A percentile compares a stretch with the other conserved stretches of the same genome.
These are phyloP conservation scores for Ochropleura plecta DNA, from an alignment of 2,888 invertebrate genomes.

Conservation along the genomic window DNA sequence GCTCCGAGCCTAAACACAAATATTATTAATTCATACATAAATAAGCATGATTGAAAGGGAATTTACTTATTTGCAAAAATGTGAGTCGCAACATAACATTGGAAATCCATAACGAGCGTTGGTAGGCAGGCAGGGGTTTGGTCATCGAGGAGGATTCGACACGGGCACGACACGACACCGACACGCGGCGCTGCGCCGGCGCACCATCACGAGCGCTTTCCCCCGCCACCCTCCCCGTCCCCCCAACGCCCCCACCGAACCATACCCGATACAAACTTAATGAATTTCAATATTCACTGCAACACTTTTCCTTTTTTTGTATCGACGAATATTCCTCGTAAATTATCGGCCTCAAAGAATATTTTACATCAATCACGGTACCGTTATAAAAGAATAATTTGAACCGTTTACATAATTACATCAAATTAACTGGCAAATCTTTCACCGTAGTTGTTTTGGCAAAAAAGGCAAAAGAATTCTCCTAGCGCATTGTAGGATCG, in stretches of 20 bases:
- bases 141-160: slow-evolving; percentile 74
- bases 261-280: slow-evolving; percentile 58
- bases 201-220: slow-evolving; percentile 56
- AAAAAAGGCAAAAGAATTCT: slow-evolving; percentile 29
- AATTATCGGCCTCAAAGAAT: slow-evolving; percentile 64
- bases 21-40: background rate
- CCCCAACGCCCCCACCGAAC: slow-evolving; percentile 14
- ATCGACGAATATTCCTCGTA: slow-evolving; percentile 58
- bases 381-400: slow-evolving; percentile 65
- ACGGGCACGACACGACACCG: slow-evolving; percentile 68
- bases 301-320: slow-evolving; percentile 54
- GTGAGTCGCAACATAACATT: slow-evolving; percentile 15
- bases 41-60: background rate
- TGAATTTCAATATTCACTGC: slow-evolving; percentile 62
- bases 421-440: slow-evolving; percentile 56
- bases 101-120: slow-evolving; percentile 40
- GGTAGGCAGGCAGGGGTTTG: slow-evolving; percentile 54
- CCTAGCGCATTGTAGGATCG: slow-evolving; percentile 40
- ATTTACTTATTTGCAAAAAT: slow-evolving; percentile 7
- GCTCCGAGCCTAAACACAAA: background rate
- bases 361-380: slow-evolving; percentile 67
- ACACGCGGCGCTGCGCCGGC: slow-evolving; percentile 52
- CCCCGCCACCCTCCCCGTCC: background rate
- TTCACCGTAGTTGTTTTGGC: slow-evolving; percentile 32
- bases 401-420: slow-evolving; percentile 65